Evolutionary conservation across 2,888 invertebrate species (phyloP), one percentile per base, ranked within the genome.

Genomic region (Lampropteryx suffumata): DNA sequence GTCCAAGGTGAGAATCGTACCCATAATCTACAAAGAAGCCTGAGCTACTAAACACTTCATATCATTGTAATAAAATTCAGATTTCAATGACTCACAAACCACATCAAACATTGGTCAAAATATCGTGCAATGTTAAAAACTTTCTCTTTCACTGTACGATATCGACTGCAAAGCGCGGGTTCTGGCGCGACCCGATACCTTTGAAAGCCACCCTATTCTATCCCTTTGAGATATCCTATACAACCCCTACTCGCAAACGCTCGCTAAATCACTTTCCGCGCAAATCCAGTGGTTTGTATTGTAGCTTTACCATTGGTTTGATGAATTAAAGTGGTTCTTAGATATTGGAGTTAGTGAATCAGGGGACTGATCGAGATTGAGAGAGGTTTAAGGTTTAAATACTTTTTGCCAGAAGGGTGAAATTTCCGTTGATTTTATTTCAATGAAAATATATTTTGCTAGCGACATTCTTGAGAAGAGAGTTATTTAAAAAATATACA

Each of bases 301-400:
- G n/a, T n/a, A n/a, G n/a, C n/a, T 21, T 5, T 5, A 2, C 21
- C 5, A 3, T 21, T 21, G 5, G 2, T 21, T 21, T 21, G 21
- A 3, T 2, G 5, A 21, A 21, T 21, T 21, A 3, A 5, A 3
- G 21, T 21, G 21, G 21, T 21, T 21, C 21, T 21, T 5, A 5
- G 11, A 33, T n/a, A 13, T 0, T 8, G 8, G 3, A 39, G 12
- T 30, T 40, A 29, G 40, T 30, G 30, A 40, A 40, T 40, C 6
- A 40, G 40, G 40, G n/a, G 5, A 21, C 40, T 33, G 42, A 42
- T n/a, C 42, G 42, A 42, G 32, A 42, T 42, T 32, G 42, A 42
- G 26, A 42, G 13, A 42, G 42, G 42, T 39, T n/a, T 17, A 14
- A 27, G 37, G 37, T 37, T 27, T 24, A 37, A 37, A 37, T 41